These are phyloP conservation scores for Gymnoscelis rufifasciata DNA, from an alignment of 2,888 invertebrate species.

Conservation along the genomic window DNA sequence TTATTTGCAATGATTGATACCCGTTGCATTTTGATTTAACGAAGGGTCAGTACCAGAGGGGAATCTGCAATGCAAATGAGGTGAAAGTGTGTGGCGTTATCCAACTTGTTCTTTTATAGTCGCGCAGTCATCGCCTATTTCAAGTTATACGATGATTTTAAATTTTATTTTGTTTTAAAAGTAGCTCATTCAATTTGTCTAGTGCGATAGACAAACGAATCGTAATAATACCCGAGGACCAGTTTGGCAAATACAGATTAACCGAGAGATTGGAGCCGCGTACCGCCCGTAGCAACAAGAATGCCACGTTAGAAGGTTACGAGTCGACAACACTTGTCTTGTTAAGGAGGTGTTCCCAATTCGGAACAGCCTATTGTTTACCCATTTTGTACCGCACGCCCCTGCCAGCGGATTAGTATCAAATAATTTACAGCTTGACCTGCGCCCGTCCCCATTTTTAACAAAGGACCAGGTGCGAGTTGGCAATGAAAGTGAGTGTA, in stretches of 20 bases:
- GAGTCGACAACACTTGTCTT: slow-evolving; percentile 23
- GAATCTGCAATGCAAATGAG: slow-evolving; percentile 8
- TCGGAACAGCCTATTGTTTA: slow-evolving; percentile 27
- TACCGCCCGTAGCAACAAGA: slow-evolving; percentile 20
- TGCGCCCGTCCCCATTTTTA: slow-evolving; percentile 15
- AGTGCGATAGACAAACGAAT: background rate
- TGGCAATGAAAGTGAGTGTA: slow-evolving; percentile 1
- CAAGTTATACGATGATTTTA: background rate
- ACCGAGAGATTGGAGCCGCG: slow-evolving; percentile 6
- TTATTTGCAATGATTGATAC: slow-evolving; percentile 1
- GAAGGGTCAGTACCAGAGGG: slow-evolving; percentile 19
- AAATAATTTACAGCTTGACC: slow-evolving; percentile 20
- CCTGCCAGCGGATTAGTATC: slow-evolving; percentile 20
- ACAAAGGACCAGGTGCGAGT: background rate
- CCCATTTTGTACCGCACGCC: slow-evolving; percentile 19
- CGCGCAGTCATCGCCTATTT: slow-evolving; percentile 1
- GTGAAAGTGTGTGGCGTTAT: slow-evolving; percentile 21
- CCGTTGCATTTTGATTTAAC: slow-evolving; percentile 28
- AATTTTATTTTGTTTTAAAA: background rate
- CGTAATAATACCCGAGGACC: slow-evolving; percentile 11
- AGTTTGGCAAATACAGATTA: slow-evolving; percentile 22
- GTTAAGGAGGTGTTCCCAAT: slow-evolving; percentile 26
- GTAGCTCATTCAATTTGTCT: background rate
- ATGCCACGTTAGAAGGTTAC: slow-evolving; percentile 15
- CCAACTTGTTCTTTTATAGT: slow-evolving; percentile 6